Evolutionary conservation across 2,888 invertebrate genomes (phyloP), one percentile per base, ranked within the genome.

Genomic region (Colostygia pectinataria): DNA sequence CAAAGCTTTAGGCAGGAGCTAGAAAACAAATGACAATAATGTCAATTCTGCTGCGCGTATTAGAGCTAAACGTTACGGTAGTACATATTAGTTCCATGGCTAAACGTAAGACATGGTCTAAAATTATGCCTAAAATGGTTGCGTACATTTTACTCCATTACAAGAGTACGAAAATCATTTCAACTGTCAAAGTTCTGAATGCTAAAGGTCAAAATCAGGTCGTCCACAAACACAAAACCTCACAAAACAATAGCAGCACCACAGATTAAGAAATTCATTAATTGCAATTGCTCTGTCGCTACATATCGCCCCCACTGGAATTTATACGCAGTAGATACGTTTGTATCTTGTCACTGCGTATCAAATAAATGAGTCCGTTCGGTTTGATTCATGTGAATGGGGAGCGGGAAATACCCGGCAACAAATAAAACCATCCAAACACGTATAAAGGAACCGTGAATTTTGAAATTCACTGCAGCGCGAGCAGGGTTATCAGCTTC

Each of bases 331-430:
- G 71, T 67, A 59, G 65, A 61, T 68, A 66, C 66, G 71, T 68
- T 68, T 73, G 75, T 77, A 78, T 77, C 78, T 77, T 74, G 74
- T 71, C 71, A 68, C 71, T 72, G 69, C 73, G 79, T 78, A 84
- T 80, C 84, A 83, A 87, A 88, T 84, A 87, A 88, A 88, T 87
- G 86, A 87, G 82, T 79, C 71, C 82, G 84, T 69, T 71, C 83
- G 73, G 79, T 85, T 88, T 88, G 87, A 88, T 87, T 85, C 86
- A 88, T 87, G 81, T 71, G 84, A 79, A 85, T 80, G 78, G 85
- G 85, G 85, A 79, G 71, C 77, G 75, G 80, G 69, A 83, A 85
- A 82, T 77, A 75, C 75, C 75, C 75, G 71, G 74, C 65, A 73
- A 75, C 87, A 83, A 86, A 86, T 87, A 86, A 87, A 86, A 85